Evolutionary conservation across 2,113 vertebrate species (phyloP).

Genomic region (Coptodon rendalli): DNA sequence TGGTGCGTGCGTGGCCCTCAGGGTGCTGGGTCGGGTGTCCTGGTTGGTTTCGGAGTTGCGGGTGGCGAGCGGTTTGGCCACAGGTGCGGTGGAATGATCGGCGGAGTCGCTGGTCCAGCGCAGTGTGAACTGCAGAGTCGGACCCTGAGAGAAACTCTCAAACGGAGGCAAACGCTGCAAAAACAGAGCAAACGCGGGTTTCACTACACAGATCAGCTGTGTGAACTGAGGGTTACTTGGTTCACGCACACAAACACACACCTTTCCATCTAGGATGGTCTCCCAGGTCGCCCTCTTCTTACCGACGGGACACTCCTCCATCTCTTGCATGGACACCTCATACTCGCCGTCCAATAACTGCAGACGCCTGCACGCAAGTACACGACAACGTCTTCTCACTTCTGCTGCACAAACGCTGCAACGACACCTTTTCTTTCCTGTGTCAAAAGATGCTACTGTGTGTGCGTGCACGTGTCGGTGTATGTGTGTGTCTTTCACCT

Average conservation of each 20-base stretch:
- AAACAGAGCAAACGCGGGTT: rapidly evolving
- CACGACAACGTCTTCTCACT: neutral
- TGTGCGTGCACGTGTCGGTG: neutral
- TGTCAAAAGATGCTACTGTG: neutral
- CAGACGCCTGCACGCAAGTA: slow-evolving; percentile 75
- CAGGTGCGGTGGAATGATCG: slow-evolving; percentile 85
- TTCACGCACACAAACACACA: neutral
- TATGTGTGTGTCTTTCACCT: slow-evolving; percentile 69
- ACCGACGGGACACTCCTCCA: slow-evolving; percentile 91
- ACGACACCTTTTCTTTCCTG: neutral
- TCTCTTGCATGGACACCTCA: slow-evolving; percentile 97
- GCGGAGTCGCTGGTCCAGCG: slow-evolving; percentile 87
- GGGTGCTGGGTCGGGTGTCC: slow-evolving; percentile 80
- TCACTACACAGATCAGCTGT: neutral
- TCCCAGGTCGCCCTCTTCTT: slow-evolving; percentile 98
- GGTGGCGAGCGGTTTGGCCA: slow-evolving; percentile 91
- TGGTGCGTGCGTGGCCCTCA: slow-evolving; percentile 78
- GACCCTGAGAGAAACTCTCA: slow-evolving; percentile 98
- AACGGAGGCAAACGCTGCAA: slow-evolving; percentile 89
- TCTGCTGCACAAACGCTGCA: neutral
- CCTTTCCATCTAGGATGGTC: slow-evolving; percentile 95
- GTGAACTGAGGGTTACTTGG: neutral
- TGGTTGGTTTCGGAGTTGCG: slow-evolving; percentile 89
- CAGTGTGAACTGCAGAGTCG: slow-evolving; percentile 95
- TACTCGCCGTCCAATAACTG: slow-evolving; percentile 96